Evolutionary conservation across 2,888 invertebrate genomes (phyloP).

Genomic region (Zeuzera pyrina): DNA sequence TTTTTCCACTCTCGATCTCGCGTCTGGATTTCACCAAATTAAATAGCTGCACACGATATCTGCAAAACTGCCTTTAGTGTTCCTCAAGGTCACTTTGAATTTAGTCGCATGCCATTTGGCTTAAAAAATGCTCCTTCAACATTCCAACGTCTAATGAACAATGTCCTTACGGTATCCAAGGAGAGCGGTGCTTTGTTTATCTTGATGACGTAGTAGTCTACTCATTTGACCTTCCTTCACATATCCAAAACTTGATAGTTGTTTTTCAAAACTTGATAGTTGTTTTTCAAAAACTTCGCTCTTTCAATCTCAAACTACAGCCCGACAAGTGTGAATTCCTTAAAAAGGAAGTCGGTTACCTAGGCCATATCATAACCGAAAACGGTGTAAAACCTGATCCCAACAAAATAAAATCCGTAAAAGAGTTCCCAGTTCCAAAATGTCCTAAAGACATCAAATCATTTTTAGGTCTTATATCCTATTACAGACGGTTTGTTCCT

Average conservation of each 20-base stretch:
- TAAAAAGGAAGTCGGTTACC: neutral
- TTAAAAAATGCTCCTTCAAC: neutral
- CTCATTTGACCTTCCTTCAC: neutral
- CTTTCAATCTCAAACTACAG: neutral
- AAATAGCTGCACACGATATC: neutral
- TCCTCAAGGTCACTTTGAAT: constrained; percentile 4
- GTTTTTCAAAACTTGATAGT: too few species aligned
- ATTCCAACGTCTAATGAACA: neutral
- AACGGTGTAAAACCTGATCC: constrained; percentile 8
- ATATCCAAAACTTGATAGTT: neutral
- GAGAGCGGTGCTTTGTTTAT: neutral
- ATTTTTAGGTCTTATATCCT: constrained; percentile 1
- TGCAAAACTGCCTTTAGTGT: constrained; percentile 2
- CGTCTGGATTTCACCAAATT: constrained; percentile 1
- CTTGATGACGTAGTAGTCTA: constrained; percentile 1
- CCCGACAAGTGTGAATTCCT: constrained; percentile 1
- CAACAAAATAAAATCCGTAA: neutral
- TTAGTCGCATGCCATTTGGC: constrained; percentile 1
- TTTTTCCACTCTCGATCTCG: constrained; percentile 2
- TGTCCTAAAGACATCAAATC: neutral
- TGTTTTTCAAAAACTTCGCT: neutral
- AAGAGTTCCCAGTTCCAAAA: neutral
- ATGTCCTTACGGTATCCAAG: neutral
- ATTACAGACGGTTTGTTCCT: constrained; percentile 9
- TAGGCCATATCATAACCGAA: neutral